phyloP scores from a whole-genome alignment of 2,797 vertebrate genomes.

The Sebastes cheni region DNA sequence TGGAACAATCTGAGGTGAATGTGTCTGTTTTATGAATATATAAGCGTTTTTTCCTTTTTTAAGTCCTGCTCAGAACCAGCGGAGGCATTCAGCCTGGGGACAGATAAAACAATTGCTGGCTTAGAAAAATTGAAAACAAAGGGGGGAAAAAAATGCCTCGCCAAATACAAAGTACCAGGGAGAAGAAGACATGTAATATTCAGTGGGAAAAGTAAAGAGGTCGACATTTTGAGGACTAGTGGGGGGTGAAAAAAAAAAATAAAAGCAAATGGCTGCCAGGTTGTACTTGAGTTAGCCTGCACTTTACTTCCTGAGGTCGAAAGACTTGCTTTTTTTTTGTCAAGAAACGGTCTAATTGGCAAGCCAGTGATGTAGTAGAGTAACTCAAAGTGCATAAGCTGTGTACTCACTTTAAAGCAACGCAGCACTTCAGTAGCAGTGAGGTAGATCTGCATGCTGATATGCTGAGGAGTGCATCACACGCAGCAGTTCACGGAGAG shows the following conservation, averaged over 20 bases:
- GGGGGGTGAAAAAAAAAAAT: background rate
- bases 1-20: conserved; percentile 74
- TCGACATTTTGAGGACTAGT: conserved; percentile 60
- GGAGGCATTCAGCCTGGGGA: conserved; percentile 57
- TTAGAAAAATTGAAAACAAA: conserved; percentile 60
- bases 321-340: background rate
- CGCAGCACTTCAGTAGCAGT: conserved; percentile 26
- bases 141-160: background rate
- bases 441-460: conserved; percentile 44
- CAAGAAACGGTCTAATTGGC: conserved; percentile 40
- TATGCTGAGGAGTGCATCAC: conserved; percentile 47
- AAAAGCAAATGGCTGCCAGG: conserved; percentile 48
- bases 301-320: conserved; percentile 12
- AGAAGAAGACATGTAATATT: conserved; percentile 60
- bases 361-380: conserved; percentile 20
- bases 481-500: conserved; percentile 47
- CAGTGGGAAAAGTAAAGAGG: conserved; percentile 50
- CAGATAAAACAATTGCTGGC: conserved; percentile 64
- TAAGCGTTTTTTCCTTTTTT: conserved; percentile 48
- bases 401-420: conserved; percentile 35
- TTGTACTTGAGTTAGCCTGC: conserved; percentile 12
- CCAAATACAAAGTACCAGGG: conserved; percentile 46
- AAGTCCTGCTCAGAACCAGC: conserved; percentile 48
- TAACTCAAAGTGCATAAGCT: conserved; percentile 34
- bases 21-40: conserved; percentile 75